Conservation (phyloP, 1,140 invertebrate genomes). For the Hirudo medicinalis region DNA sequence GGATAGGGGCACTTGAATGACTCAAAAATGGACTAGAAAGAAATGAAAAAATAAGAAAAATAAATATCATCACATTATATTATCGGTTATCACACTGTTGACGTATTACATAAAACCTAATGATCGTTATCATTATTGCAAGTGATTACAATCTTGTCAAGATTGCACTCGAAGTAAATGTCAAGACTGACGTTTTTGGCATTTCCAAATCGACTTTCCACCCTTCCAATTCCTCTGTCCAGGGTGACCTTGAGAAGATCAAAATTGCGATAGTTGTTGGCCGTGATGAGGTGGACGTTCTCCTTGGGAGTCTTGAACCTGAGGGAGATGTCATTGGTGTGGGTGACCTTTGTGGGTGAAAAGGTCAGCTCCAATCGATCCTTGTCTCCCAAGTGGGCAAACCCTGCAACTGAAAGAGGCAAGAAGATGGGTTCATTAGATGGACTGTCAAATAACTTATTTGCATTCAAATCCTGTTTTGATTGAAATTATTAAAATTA, state of each 20-base stretch:
- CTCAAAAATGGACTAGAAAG: not conserved
- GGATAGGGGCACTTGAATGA: slow-evolving; percentile 18
- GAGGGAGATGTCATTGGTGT: slow-evolving; percentile 33
- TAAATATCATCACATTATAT: not conserved
- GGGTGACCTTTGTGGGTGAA: slow-evolving; percentile 21
- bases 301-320: slow-evolving; percentile 30
- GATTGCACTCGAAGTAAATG: not conserved
- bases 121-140: not conserved
- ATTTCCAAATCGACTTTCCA: slow-evolving; percentile 30
- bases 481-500: too few species aligned
- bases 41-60: not conserved
- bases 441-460: not conserved
- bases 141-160: not conserved
- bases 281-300: slow-evolving; percentile 31
- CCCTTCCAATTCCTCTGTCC: slow-evolving; percentile 28
- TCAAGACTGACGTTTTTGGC: slow-evolving; percentile 25
- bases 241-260: slow-evolving; percentile 28
- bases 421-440: too few species aligned
- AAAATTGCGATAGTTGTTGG: slow-evolving; percentile 23
- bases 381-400: too few species aligned
- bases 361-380: too few species aligned
- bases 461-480: not conserved
- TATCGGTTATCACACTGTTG: not conserved
- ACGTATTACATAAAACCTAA: not conserved
- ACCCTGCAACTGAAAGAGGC: too few species aligned